A percentile compares a stretch with the other conserved stretches of the same genome.
phyloP scores from a whole-genome alignment of 2,113 vertebrate species.

The Eclectus roratus region DNA sequence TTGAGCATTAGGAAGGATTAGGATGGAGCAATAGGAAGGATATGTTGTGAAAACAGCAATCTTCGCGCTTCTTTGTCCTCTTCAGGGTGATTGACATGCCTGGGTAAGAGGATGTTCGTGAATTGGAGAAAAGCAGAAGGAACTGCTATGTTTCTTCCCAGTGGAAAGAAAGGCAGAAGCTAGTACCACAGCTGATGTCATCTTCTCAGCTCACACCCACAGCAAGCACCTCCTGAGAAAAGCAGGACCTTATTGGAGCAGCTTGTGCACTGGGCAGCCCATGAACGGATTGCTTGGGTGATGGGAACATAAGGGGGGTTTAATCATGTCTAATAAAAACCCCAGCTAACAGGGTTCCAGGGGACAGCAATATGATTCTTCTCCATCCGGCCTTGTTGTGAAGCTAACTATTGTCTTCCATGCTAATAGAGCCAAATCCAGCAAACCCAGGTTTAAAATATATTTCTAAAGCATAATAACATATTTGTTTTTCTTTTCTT shows the following conservation, averaged over 20 bases:
- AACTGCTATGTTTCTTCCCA: accelerated
- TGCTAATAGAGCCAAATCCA: background rate
- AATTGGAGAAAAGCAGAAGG: accelerated
- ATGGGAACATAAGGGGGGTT: background rate
- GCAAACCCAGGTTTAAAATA: background rate
- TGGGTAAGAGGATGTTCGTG: background rate
- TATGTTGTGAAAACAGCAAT: background rate
- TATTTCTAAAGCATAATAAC: background rate
- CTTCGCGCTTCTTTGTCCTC: background rate
- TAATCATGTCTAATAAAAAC: background rate
- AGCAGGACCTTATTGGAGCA: background rate
- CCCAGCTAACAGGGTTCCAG: no score
- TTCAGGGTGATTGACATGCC: background rate
- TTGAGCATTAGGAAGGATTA: background rate
- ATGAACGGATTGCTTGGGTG: accelerated
- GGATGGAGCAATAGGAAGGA: background rate
- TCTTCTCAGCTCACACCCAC: background rate
- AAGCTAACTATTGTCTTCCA: background rate
- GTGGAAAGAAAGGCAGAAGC: background rate
- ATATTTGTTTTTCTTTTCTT: background rate
- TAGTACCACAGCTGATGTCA: background rate
- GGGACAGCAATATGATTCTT: background rate
- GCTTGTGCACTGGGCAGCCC: background rate
- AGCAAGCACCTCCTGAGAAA: background rate
- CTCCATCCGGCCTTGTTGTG: background rate